Evolutionary conservation across 2,797 vertebrate genomes (phyloP).

Genomic region (Dendrocincla fuliginosa): DNA sequence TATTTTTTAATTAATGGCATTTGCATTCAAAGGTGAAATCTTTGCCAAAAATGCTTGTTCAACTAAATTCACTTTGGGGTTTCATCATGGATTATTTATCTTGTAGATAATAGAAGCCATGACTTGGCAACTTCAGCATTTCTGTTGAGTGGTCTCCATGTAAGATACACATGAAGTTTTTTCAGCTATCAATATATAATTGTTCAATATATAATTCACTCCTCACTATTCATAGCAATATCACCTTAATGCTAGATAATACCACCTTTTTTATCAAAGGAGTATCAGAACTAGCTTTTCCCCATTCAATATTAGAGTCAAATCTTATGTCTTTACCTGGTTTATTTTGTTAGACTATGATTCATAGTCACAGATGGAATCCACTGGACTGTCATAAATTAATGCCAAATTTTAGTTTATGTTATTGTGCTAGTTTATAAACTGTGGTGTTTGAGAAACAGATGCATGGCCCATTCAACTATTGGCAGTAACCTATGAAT

Average conservation of each 20-base stretch:
- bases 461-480: background rate
- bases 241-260: background rate
- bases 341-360: background rate
- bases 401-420: constrained; percentile 7
- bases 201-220: background rate
- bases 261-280: background rate
- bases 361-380: background rate
- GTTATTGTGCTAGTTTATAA: background rate
- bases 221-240: background rate
- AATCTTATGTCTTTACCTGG: background rate
- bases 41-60: background rate
- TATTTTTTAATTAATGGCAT: background rate
- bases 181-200: background rate
- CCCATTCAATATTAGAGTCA: background rate
- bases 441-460: background rate
- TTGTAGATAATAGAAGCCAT: background rate
- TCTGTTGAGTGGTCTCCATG: background rate
- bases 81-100: background rate
- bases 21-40: background rate
- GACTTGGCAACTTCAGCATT: background rate
- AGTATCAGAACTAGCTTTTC: background rate
- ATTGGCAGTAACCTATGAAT: background rate
- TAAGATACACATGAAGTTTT: background rate
- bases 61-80: background rate
- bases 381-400: background rate